Evolutionary conservation across 2,797 vertebrate genomes (phyloP).

Genomic region (Chaenodraco wilsoni): DNA sequence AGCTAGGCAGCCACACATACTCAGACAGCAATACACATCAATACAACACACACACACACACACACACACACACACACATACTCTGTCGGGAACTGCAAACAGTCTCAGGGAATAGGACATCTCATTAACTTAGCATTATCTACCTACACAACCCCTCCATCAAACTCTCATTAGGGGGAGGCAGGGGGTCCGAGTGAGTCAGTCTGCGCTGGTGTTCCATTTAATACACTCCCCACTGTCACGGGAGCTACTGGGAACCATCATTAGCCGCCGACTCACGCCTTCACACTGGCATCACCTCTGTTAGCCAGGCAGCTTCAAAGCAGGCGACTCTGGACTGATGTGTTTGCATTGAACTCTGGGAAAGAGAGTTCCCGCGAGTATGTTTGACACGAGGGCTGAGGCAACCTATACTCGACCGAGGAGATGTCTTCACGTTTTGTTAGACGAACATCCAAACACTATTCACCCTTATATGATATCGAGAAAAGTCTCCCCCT

Average conservation of each 20-base stretch:
- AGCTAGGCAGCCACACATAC: slow-evolving; percentile 21
- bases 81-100: slow-evolving; percentile 68
- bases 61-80: slow-evolving; percentile 31
- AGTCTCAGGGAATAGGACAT: slow-evolving; percentile 60
- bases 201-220: slow-evolving; percentile 61
- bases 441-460: no score
- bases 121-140: slow-evolving; percentile 77
- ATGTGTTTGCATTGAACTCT: slow-evolving; percentile 3
- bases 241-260: slow-evolving; percentile 66
- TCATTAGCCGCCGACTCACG: slow-evolving; percentile 55
- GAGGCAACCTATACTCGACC: no score
- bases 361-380: background rate
- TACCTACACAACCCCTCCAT: slow-evolving; percentile 71
- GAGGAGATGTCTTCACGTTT: no score
- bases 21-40: slow-evolving; percentile 50
- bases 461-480: no score
- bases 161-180: slow-evolving; percentile 70
- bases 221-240: slow-evolving; percentile 72
- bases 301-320: background rate
- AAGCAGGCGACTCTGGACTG: background rate
- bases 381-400: background rate
- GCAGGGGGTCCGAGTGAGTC: slow-evolving; percentile 53
- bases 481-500: no score
- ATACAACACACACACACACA: slow-evolving; percentile 34
- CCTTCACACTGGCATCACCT: slow-evolving; percentile 28